Base-by-base conservation (phyloP, 1,140 invertebrate genomes). In the Caenorhabditis inopinata region DNA sequence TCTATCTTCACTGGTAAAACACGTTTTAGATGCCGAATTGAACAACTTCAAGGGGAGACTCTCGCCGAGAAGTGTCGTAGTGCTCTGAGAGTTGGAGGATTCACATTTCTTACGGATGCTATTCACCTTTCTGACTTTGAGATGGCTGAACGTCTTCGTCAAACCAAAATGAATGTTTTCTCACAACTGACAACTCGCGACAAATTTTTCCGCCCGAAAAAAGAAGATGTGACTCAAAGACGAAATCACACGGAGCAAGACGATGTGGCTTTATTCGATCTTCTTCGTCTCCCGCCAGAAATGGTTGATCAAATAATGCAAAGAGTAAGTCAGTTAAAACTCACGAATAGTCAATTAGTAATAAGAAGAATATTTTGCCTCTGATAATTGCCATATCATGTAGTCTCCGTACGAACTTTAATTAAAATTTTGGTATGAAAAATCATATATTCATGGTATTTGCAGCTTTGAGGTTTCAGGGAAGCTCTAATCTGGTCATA, bases 251-350 rank as follows among this genome's bases (percentile, higher is more conserved):
- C 14, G 6, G 38, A 42, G 12, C 27, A 29, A 58, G 16, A 58
- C 27, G 51, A 51, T 21, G 0, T 21, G 1, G 32, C 16, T 21
- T 0, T 38, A 21, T 68, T 68, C 12, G 58, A 68, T 21, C 32
- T 68, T 21, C 32, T 68, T 7, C 3, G 32, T 21, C 32, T 68
- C 2, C 58, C 58, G 23, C 32, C 58, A 9, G 58, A 68, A 18
- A 38, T 68, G 32, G 38, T 68, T 9, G 58, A n/a, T 4, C 58
- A 68, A 42, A 68, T 68, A 21, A 68, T 68, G 58, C 32, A 68
- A 68, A 29, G 32, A 68, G 58, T 68, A n/a, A 68, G 58, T 68
- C 23, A n/a, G n/a, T n/a, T n/a, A n/a, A n/a, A n/a, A n/a, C n/a
- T n/a, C n/a, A n/a, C n/a, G n/a, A n/a, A n/a, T n/a, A n/a, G n/a